Evolutionary conservation across 2,113 vertebrate genomes (phyloP), one percentile per base, ranked within the genome.

Genomic region (Aspidoscelis tigris): DNA sequence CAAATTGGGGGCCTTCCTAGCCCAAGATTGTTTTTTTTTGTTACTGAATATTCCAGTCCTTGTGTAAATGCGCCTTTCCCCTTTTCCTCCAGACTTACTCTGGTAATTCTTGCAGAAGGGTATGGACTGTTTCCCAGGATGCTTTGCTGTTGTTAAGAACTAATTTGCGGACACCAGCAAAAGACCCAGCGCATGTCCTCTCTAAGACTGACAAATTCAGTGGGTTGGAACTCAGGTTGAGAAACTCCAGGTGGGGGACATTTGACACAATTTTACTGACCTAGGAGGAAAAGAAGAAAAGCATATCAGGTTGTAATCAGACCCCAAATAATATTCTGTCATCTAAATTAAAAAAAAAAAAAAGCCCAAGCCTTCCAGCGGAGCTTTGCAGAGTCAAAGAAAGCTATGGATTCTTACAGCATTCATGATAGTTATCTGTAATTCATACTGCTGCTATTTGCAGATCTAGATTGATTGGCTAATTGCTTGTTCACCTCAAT

Each of bases 201-300:
- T 98, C 97, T 96, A 99, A 93, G 92, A 96, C 93, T 14, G 96
- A 96, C 77, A 97, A 94, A 78, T 96, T 97, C 95, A 99, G 97
- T 84, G 99, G 98, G 95, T 99, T 99, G 95, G 96, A 99, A 96
- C 98, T 99, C 95, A 99, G 95, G 91, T 99, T 99, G 91, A 99
- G 97, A 95, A 99, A 99, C 93, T 98, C 96, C 96, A 99, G 93
- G 89, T 97, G 97, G 61, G 99, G 98, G 92, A 98, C 97, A 94
- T 97, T 98, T 93, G 97, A 98, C 80, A 99, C 97, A 87, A 99
- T 99, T 96, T 98, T 98, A 95, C 97, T 96, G 95, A 99, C 97
- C 99, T 99, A 89, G 76, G 71, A 69, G 79, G 47, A 14, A 88
- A 9, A 90, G 84, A 66, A 89, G 79, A 91, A 71, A 92, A 66